Evolutionary conservation across 1,140 invertebrate genomes (phyloP), one percentile per base, ranked within the genome.

Genomic region (Leguminivora glycinivorella): DNA sequence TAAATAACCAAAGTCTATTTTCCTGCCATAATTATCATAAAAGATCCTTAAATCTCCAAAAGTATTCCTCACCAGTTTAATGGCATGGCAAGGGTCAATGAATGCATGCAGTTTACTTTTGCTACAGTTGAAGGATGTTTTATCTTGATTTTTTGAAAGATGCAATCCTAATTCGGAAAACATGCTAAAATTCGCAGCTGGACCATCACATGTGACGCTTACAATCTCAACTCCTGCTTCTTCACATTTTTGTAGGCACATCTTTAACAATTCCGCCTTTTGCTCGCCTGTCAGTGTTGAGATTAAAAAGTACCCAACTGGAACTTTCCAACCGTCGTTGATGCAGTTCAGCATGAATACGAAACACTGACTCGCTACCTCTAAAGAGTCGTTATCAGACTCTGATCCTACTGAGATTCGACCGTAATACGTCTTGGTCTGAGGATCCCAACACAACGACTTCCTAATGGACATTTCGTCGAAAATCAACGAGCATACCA

Each of bases 391-490:
- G 38, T 29, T 71, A 4, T 70, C 34, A 19, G 10, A 14, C 1
- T 71, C 25, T 63, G 7, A 26, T 29, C 52, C 52, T 4, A 38
- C 24, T 10, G 56, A 17, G 17, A 72, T 63, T n/a, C 58, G 19
- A 3, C 69, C 70, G 56, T 40, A 70, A 25, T 63, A 72, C 38
- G 38, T 52, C 67, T 72, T 12, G 24, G 52, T 9, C 14, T n/a
- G 25, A 17, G 69, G 47, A 52, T 71, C 63, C 70, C 70, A 71
- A 4, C 5, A 7, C 25, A 67, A 19, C 1, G 31, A 52, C 40
- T 70, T 70, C 9, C 70, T 70, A 2, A 74, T 74, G 10, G 70
- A 24, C 73, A 74, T 74, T 58, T 74, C 73, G 22, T 74, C 73
- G 14, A 72, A 38, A 4, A 40, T 26, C 31, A 71, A 25, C 22